phyloP scores from a whole-genome alignment of 1,140 invertebrate genomes.

The Spodoptera frugiperda region DNA sequence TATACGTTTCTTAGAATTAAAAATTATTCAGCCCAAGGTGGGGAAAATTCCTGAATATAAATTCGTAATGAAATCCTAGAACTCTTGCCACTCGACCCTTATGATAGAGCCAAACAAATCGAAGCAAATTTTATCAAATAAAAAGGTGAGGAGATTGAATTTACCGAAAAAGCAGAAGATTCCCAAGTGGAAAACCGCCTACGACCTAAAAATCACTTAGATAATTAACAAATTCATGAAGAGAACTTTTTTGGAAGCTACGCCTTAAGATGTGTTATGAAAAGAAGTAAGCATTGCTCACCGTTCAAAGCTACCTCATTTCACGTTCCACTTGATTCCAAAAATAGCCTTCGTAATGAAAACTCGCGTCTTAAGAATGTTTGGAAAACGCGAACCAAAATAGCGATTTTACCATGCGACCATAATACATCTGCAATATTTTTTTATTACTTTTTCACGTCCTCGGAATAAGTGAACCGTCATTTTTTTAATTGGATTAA shows the following conservation, averaged over 20 bases:
- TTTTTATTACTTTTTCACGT: slow-evolving; percentile 21
- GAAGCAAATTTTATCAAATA: slow-evolving; percentile 9
- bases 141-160: slow-evolving; percentile 10
- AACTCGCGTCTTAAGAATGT: slow-evolving; percentile 40
- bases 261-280: slow-evolving; percentile 21
- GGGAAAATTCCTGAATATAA: neutral
- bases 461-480: neutral
- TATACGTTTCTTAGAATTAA: slow-evolving; percentile 1
- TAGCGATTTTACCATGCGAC: neutral
- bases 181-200: slow-evolving; percentile 7
- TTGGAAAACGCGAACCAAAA: slow-evolving; percentile 19
- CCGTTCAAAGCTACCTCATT: slow-evolving; percentile 19
- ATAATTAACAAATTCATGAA: slow-evolving; percentile 29
- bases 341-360: slow-evolving; percentile 37
- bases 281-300: slow-evolving; percentile 20
- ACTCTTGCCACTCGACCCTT: slow-evolving; percentile 11
- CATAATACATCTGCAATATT: slow-evolving; percentile 21
- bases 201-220: slow-evolving; percentile 21
- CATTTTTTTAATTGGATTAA: slow-evolving; percentile 36
- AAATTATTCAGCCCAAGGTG: neutral
- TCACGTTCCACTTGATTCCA: slow-evolving; percentile 31
- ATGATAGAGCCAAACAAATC: neutral
- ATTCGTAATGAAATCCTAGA: neutral
- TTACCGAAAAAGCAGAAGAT: neutral
- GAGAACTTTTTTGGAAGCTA: neutral